Conservation (phyloP, 2,113 vertebrate species). For the Bubo bubo region DNA sequence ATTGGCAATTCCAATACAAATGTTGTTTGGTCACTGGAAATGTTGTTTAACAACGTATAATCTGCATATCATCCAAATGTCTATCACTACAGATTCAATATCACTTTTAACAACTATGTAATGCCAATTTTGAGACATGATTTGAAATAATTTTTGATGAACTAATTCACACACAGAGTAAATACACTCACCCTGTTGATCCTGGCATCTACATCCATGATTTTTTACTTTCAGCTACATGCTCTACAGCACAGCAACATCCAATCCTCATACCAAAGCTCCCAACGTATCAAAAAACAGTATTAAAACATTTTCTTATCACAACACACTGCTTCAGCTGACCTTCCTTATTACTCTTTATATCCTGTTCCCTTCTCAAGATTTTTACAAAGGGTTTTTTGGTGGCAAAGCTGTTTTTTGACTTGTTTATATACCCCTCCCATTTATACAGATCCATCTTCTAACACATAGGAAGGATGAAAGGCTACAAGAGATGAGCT, state of each 20-base stretch:
- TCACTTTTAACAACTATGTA: background rate
- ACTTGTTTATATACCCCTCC: background rate
- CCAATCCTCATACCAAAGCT: background rate
- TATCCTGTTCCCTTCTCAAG: background rate
- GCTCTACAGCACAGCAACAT: background rate
- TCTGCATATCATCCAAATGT: accelerated
- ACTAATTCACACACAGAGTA: background rate
- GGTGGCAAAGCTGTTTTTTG: background rate
- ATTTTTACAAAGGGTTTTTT: background rate
- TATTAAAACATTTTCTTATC: background rate
- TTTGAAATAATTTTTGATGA: background rate
- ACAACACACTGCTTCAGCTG: background rate
- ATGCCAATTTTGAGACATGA: background rate
- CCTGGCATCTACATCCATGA: accelerated
- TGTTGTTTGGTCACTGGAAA: background rate
- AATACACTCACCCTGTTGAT: background rate
- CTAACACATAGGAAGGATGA: background rate
- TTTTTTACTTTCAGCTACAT: background rate
- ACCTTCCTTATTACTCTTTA: background rate
- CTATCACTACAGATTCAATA: background rate
- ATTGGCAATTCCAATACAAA: background rate
- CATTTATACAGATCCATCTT: background rate
- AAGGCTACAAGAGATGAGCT: accelerated
- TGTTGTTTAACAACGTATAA: too few species aligned
- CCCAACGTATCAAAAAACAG: background rate